Base-by-base conservation (phyloP, 2,113 vertebrate genomes). In the Proteles cristata region DNA sequence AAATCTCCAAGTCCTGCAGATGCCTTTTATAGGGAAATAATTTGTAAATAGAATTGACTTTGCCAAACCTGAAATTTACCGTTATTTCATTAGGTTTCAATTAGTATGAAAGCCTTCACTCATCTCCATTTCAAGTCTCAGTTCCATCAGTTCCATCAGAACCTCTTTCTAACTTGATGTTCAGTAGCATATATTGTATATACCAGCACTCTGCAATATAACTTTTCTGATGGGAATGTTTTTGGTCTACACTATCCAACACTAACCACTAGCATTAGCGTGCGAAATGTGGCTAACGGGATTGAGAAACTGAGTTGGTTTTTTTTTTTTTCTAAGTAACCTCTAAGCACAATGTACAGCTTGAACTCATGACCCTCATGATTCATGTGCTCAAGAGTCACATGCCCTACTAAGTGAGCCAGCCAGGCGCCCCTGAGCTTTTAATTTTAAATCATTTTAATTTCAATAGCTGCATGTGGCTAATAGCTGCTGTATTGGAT, bases 1-100 rank as follows among this genome's bases (percentile, higher is more conserved):
- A 88, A 84, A 53, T 21, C 43, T 65, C 14, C 39, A 31, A 69
- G 12, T 65, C 31, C 33, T 77, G 7, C 50, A 84, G 63, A 73
- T 63, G 31, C 31, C 11, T 11, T 81, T 89, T 93, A 33, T 90
- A 50, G 7, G n/a, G 61, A 89, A 90, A 33, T 66, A 58, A 31
- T 95, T 79, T 97, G 25, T 90, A 55, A 55, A 73, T 80, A 73
- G 31, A 80, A 85, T 74, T 80, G 17, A 39, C 63, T 76, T 76
- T 83, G 69, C 61, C 48, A 65, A 83, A 61, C 26, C 68, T 43
- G n/a, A 81, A 83, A 55, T 83, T 79, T 88, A 19, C 73, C 53
- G 61, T 48, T 83, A 43, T 89, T 89, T 95, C 39, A 66, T 23
- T 23, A 85, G n/a, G 63, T 79, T 95, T 89, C 63, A 79, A 25